Percentiles rank a stretch among this genome's conserved stretches.
Evolutionary conservation across 2,113 vertebrate species (phyloP).

Genomic region (Notarius quadriscutis): DNA sequence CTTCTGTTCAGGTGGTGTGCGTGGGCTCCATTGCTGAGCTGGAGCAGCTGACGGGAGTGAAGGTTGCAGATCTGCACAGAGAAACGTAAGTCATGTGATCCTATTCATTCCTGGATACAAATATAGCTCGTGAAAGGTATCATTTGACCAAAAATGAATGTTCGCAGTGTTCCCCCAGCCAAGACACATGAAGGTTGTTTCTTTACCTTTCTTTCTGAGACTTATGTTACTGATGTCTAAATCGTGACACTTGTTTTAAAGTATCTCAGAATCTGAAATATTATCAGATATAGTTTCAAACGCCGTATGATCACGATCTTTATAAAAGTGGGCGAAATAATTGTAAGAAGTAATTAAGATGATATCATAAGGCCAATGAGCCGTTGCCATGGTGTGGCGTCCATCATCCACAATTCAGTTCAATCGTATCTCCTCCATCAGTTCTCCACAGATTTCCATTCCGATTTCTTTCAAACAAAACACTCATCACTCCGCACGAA

Average conservation of each 20-base stretch:
- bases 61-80: constrained; percentile 90
- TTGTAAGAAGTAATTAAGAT: neutral
- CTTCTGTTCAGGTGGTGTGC: constrained; percentile 84
- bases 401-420: too few species aligned
- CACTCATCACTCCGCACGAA: too few species aligned
- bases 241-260: neutral
- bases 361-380: neutral
- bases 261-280: neutral
- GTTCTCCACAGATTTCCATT: too few species aligned
- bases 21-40: constrained; percentile 87
- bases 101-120: neutral
- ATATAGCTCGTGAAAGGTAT: neutral
- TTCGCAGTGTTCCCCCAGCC: neutral
- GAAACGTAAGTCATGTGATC: constrained; percentile 81
- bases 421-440: too few species aligned
- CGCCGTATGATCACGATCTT: neutral
- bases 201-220: neutral
- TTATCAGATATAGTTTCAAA: neutral
- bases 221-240: neutral
- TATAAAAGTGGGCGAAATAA: neutral
- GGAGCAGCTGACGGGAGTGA: constrained; percentile 84
- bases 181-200: neutral
- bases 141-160: neutral
- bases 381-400: too few species aligned
- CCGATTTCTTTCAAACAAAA: too few species aligned